phyloP scores from a whole-genome alignment of 2,888 invertebrate genomes.

The Dynastes maya region DNA sequence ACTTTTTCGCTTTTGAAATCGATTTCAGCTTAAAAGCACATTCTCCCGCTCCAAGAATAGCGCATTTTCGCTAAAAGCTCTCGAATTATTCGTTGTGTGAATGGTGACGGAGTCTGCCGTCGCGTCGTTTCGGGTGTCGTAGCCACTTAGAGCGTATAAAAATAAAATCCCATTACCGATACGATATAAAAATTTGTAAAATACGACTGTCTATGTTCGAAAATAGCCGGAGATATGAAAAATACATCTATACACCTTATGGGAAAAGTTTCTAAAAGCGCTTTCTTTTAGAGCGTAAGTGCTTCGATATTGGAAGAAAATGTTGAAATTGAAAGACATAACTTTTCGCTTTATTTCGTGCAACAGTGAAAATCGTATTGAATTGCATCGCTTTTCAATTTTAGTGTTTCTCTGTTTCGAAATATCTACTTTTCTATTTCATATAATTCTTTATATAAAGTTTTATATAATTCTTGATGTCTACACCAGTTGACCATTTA shows the following conservation, averaged over 20 bases:
- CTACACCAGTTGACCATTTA: too few species aligned
- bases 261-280: too few species aligned
- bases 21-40: conserved; percentile 10
- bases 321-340: too few species aligned
- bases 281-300: not conserved
- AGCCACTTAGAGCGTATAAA: conserved; percentile 4
- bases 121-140: conserved; percentile 2
- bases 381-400: too few species aligned
- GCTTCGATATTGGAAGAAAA: not conserved
- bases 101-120: not conserved
- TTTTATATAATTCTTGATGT: too few species aligned
- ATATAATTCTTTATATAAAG: too few species aligned
- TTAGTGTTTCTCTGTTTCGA: too few species aligned
- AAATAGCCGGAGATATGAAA: not conserved
- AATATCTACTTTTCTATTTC: too few species aligned
- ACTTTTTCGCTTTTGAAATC: conserved; percentile 13
- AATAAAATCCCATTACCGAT: conserved; percentile 5
- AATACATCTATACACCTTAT: not conserved
- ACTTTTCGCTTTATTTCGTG: too few species aligned
- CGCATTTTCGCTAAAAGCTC: not conserved
- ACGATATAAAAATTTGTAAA: conserved; percentile 13
- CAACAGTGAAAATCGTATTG: too few species aligned
- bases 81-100: conserved; percentile 3
- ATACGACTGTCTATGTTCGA: not conserved
- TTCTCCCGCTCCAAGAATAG: conserved; percentile 2